Evolutionary conservation across 2,113 vertebrate genomes (phyloP).

Genomic region (Nicator chloris): DNA sequence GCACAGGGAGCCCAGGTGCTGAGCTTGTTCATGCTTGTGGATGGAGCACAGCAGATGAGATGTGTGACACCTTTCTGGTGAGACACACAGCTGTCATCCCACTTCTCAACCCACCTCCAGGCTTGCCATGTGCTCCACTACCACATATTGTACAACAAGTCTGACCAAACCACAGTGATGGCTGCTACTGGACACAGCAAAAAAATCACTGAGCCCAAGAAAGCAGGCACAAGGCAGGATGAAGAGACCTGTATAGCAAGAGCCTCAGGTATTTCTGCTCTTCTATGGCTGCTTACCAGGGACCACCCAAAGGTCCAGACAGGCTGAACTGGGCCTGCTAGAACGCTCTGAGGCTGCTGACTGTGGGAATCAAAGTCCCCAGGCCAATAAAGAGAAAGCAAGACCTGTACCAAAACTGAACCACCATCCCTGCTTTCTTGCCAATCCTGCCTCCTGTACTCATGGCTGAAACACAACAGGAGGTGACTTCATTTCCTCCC

Average conservation of each 20-base stretch:
- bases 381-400: neutral
- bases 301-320: neutral
- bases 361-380: neutral
- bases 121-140: neutral
- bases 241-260: neutral
- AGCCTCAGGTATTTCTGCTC: neutral
- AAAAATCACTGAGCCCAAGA: neutral
- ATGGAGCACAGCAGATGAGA: neutral
- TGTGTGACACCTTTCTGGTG: neutral
- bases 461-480: neutral
- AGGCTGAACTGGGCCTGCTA: neutral
- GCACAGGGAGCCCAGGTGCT: neutral
- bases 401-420: neutral
- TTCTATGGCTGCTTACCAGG: neutral
- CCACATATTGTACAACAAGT: rapidly evolving
- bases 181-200: neutral
- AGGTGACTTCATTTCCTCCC: neutral
- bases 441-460: neutral
- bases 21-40: neutral
- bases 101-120: neutral
- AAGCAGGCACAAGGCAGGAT: neutral
- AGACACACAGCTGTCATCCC: neutral
- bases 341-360: neutral
- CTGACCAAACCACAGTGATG: neutral
- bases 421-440: neutral